phyloP scores from a whole-genome alignment of 2,888 invertebrate species.

The Andricus curvator region DNA sequence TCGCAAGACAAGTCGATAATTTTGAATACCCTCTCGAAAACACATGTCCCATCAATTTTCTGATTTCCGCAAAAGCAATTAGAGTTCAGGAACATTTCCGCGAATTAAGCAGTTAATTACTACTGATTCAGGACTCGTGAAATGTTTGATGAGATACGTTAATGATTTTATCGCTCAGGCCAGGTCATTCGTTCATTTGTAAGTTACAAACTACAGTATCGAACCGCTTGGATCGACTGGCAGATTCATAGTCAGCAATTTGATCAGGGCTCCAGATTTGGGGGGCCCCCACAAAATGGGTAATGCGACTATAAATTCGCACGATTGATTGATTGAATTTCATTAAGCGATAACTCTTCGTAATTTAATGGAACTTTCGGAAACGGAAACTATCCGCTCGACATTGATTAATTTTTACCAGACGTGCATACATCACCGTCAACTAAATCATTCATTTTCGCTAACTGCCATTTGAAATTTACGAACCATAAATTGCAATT shows the following conservation, averaged over 20 bases:
- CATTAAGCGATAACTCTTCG: slow-evolving; percentile 51
- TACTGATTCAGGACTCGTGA: background rate
- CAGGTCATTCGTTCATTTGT: background rate
- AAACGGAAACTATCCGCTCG: slow-evolving; percentile 29
- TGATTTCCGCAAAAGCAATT: too few species aligned
- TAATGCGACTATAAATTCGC: too few species aligned
- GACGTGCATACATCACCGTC: background rate
- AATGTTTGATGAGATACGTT: background rate
- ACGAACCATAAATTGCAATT: background rate
- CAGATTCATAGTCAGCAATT: slow-evolving; percentile 53
- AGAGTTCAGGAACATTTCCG: background rate
- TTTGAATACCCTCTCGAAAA: too few species aligned
- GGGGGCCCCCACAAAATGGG: too few species aligned
- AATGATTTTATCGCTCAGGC: background rate
- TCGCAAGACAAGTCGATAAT: too few species aligned
- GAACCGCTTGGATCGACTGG: slow-evolving; percentile 49
- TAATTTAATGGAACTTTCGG: slow-evolving; percentile 53
- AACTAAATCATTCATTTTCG: background rate
- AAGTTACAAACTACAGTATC: background rate
- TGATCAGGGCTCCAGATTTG: background rate
- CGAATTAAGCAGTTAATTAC: background rate
- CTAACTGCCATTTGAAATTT: background rate
- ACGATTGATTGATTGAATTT: slow-evolving; percentile 41
- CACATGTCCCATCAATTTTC: too few species aligned
- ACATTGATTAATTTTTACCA: background rate